A percentile compares a stretch with the other conserved stretches of the same genome.
Conservation (phyloP, 2,113 vertebrate species). For the Eolophus roseicapilla region DNA sequence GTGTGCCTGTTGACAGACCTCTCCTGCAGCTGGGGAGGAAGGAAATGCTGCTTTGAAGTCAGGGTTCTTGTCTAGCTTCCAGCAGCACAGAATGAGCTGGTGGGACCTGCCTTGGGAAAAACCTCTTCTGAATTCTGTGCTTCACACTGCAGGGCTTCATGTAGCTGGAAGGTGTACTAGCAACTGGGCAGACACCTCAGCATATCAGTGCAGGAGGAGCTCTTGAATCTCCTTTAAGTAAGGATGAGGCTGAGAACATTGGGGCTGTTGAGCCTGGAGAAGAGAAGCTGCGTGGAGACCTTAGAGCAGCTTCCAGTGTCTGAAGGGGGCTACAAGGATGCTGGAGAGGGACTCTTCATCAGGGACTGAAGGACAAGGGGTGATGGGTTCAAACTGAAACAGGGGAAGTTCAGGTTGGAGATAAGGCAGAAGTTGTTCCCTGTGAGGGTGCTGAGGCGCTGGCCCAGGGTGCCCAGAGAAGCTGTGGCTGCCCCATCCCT, state of each 20-base stretch:
- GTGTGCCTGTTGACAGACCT: neutral
- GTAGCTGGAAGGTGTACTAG: neutral
- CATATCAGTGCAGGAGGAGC: fast-evolving
- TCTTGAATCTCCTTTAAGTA: neutral
- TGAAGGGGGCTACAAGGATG: neutral
- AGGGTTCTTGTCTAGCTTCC: neutral
- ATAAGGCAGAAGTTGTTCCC: fast-evolving
- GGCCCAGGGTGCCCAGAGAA: neutral
- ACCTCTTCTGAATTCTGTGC: neutral
- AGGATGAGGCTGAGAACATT: neutral
- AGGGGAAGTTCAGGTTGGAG: no score
- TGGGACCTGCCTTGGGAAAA: neutral
- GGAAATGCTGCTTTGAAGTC: neutral
- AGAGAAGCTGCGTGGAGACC: neutral
- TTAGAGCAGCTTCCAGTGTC: neutral
- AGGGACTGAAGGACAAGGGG: no score
- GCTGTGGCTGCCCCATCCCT: neutral
- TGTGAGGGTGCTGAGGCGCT: neutral
- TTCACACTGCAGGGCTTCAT: fast-evolving
- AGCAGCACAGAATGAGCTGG: neutral
- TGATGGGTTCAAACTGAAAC: no score
- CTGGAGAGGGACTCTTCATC: no score
- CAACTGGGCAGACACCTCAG: neutral
- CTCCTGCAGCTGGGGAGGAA: neutral
- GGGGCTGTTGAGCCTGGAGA: neutral